Conservation (phyloP, 1,140 invertebrate genomes). For the Diorhabda elongata region DNA sequence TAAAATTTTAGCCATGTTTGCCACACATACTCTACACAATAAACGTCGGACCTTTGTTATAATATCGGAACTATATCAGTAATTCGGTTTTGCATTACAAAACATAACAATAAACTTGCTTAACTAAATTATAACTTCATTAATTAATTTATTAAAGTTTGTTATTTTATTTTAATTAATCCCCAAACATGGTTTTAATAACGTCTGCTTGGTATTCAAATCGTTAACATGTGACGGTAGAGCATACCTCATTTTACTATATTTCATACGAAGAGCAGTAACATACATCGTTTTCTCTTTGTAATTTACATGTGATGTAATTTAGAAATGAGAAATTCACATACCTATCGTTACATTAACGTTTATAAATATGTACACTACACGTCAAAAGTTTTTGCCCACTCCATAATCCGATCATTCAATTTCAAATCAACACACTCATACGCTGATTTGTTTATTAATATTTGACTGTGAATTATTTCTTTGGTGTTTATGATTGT, state of each 20-base stretch:
- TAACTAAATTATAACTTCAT: background rate
- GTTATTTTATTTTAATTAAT: conserved; percentile 1
- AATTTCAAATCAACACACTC: too few species aligned
- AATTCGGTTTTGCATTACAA: background rate
- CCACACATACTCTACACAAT: background rate
- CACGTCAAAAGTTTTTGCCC: too few species aligned
- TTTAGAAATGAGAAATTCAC: too few species aligned
- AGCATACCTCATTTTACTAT: background rate
- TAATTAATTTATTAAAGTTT: conserved; percentile 3
- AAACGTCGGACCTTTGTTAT: background rate
- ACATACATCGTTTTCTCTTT: too few species aligned
- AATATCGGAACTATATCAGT: background rate
- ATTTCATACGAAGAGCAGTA: too few species aligned
- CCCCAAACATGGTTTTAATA: background rate
- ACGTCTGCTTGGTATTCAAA: background rate
- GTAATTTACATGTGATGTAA: too few species aligned
- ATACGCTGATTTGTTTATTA: too few species aligned
- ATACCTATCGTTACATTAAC: too few species aligned
- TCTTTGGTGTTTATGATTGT: too few species aligned
- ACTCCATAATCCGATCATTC: too few species aligned
- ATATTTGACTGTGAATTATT: too few species aligned
- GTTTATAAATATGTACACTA: too few species aligned
- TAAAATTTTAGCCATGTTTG: conserved; percentile 1
- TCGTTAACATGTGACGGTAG: background rate
- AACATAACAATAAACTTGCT: background rate